Evolutionary conservation across 2,113 vertebrate species (phyloP).

Genomic region (Calypte anna): DNA sequence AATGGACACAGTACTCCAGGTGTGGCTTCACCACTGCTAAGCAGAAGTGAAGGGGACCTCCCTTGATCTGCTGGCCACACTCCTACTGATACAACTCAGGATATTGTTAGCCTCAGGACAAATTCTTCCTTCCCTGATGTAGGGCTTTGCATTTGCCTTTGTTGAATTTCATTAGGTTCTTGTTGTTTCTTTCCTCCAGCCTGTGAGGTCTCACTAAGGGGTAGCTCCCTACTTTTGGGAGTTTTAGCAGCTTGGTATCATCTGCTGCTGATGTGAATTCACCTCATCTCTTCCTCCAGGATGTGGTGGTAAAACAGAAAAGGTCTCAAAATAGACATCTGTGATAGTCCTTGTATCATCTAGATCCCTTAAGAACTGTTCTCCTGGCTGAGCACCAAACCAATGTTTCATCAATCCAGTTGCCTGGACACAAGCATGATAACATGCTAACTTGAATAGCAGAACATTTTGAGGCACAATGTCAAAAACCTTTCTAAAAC

Average conservation of each 20-base stretch:
- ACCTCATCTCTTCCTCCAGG: background rate
- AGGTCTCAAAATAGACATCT: background rate
- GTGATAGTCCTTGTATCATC: fast-evolving
- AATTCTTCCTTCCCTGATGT: background rate
- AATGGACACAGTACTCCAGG: background rate
- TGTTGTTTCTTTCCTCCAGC: background rate
- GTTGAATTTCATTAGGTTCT: background rate
- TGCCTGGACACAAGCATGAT: background rate
- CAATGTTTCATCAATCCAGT: background rate
- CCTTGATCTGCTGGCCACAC: background rate
- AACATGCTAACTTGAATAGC: background rate
- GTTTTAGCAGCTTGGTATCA: background rate
- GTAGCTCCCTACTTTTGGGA: background rate
- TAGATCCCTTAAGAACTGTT: background rate
- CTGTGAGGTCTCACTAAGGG: background rate
- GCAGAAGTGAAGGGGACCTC: background rate
- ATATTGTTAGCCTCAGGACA: background rate
- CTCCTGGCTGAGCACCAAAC: background rate
- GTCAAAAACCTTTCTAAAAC: background rate
- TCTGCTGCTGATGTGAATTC: background rate
- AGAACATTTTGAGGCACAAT: background rate
- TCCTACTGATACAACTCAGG: background rate
- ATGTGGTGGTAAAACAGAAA: background rate
- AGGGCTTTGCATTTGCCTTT: background rate
- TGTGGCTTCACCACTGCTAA: background rate